Evolutionary conservation across 2,888 invertebrate genomes (phyloP).

Genomic region (Drosophila tripunctata): DNA sequence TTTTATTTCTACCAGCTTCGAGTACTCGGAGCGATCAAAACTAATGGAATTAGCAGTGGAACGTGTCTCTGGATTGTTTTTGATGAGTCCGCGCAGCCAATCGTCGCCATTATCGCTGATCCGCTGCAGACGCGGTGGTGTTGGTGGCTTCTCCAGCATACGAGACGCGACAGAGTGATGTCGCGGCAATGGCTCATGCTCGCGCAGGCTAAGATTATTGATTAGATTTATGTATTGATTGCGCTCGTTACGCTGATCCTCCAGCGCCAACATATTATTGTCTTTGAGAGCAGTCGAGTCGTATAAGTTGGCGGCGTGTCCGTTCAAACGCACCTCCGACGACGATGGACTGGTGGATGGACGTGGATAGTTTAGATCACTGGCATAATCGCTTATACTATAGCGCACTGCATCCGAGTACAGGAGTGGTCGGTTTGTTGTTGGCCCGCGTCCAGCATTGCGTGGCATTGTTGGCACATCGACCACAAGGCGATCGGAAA

Average conservation of each 20-base stretch:
- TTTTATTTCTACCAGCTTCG: conserved; percentile 29
- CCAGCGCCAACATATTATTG: conserved; percentile 36
- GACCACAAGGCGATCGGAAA: conserved; percentile 34
- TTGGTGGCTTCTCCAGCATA: conserved; percentile 17
- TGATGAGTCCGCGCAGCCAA: conserved; percentile 18
- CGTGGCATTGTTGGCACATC: neutral
- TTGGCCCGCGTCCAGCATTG: conserved; percentile 2
- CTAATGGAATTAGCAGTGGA: neutral
- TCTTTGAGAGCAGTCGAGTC: conserved; percentile 1
- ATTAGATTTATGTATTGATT: conserved; percentile 58
- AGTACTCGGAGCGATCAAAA: conserved; percentile 30
- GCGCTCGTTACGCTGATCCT: conserved; percentile 52
- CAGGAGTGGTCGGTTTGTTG: conserved; percentile 15
- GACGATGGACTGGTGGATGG: conserved; percentile 39
- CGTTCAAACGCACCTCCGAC: conserved; percentile 37
- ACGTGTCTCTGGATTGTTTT: conserved; percentile 4
- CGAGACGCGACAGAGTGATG: neutral
- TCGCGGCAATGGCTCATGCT: conserved; percentile 11
- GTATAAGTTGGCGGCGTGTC: too few relatives aligned
- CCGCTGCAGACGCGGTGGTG: conserved; percentile 16
- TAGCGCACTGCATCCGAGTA: conserved; percentile 63
- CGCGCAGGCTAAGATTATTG: conserved; percentile 51
- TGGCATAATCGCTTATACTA: conserved; percentile 50
- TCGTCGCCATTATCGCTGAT: conserved; percentile 7
- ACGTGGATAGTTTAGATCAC: conserved; percentile 25